phyloP scores from a whole-genome alignment of 2,888 invertebrate genomes.

The Euzetes globulus region DNA sequence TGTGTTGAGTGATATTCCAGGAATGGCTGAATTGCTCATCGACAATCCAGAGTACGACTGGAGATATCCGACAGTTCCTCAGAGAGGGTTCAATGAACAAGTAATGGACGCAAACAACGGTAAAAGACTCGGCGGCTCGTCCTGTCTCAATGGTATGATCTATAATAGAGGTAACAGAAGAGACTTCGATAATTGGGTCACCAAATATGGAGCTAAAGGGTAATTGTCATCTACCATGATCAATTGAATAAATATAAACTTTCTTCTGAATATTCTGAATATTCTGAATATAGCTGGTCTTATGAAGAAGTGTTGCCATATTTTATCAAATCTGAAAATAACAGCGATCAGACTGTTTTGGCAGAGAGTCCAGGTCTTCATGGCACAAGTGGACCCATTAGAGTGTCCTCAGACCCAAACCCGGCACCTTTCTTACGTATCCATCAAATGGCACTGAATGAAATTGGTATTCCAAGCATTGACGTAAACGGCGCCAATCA shows the following conservation, averaged over 20 bases:
- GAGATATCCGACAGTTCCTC: background rate
- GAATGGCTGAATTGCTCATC: background rate
- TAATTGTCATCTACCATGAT: too few relatives aligned
- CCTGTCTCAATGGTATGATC: background rate
- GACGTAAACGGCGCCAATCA: slow-evolving; percentile 11
- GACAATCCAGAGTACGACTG: slow-evolving; percentile 4
- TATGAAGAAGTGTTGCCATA: slow-evolving; percentile 8
- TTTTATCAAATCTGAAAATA: slow-evolving; percentile 17
- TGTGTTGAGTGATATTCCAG: background rate
- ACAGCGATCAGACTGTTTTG: background rate
- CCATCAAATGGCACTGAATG: background rate
- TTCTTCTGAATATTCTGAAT: too few relatives aligned
- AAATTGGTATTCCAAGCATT: background rate
- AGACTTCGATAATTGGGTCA: slow-evolving; percentile 7
- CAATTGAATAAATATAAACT: too few relatives aligned
- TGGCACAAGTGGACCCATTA: background rate
- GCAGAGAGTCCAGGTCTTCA: slow-evolving; percentile 1
- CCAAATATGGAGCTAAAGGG: background rate
- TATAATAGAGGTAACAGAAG: background rate
- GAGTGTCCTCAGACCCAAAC: background rate
- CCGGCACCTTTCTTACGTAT: background rate
- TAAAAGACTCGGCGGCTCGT: background rate
- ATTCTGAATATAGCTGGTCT: background rate
- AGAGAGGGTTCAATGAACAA: background rate
- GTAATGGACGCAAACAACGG: background rate